Conservation (phyloP, 1,140 invertebrate species). For the Tetramorium alpestre region DNA sequence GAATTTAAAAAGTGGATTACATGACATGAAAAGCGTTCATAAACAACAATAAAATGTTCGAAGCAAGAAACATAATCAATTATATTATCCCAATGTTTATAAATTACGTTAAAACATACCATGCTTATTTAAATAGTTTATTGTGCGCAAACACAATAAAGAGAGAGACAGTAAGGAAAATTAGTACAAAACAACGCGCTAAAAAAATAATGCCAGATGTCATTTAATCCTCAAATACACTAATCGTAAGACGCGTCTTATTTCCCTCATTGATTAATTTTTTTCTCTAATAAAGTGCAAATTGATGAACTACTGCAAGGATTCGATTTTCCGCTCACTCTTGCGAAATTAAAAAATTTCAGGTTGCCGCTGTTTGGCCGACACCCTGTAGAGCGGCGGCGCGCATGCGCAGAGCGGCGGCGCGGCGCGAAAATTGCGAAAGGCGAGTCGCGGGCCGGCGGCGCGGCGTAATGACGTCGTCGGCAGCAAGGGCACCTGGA, state of each 20-base stretch:
- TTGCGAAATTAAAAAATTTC: neutral
- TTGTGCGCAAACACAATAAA: neutral
- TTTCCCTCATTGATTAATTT: neutral
- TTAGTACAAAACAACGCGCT: neutral
- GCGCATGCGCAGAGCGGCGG: conserved; percentile 11
- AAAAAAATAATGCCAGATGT: neutral
- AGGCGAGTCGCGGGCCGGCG: conserved; percentile 7
- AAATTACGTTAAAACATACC: neutral
- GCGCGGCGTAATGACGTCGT: conserved; percentile 45
- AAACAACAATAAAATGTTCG: neutral
- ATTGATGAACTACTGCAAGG: neutral
- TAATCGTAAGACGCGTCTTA: neutral
- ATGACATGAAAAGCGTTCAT: neutral
- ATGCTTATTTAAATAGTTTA: neutral
- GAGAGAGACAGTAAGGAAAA: neutral
- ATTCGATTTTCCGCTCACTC: neutral
- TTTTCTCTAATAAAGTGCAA: neutral
- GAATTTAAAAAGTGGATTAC: neutral
- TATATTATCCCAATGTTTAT: neutral
- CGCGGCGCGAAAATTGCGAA: conserved; percentile 53
- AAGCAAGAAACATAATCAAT: neutral
- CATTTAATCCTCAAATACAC: neutral
- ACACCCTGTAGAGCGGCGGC: neutral
- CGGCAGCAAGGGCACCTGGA: conserved; percentile 66
- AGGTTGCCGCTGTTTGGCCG: neutral